These are phyloP conservation scores for Stegana nigrithorax DNA, from an alignment of 2,888 invertebrate genomes.

Conservation along the genomic window DNA sequence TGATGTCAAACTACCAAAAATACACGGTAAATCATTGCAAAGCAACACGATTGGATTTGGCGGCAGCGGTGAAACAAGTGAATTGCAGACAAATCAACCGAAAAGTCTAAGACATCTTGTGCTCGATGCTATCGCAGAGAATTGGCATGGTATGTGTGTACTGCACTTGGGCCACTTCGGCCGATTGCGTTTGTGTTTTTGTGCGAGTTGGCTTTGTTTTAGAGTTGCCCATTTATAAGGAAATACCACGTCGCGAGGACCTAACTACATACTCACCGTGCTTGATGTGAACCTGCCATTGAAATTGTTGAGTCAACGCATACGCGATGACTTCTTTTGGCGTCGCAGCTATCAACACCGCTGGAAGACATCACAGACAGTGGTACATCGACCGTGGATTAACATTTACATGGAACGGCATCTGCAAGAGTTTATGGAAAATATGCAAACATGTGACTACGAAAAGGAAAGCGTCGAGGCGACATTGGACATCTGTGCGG, in stretches of 20 bases:
- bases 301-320: constrained; percentile 60
- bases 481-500: constrained; percentile 64
- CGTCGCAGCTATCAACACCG: constrained; percentile 61
- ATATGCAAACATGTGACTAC: constrained; percentile 63
- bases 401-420: constrained; percentile 68
- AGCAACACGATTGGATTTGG: constrained; percentile 33
- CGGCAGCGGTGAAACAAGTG: constrained; percentile 36
- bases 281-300: constrained; percentile 63
- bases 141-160: constrained; percentile 62
- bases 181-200: too few species aligned
- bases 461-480: constrained; percentile 62
- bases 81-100: constrained; percentile 51
- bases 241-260: constrained; percentile 60
- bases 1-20: constrained; percentile 48
- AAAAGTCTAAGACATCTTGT: constrained; percentile 63
- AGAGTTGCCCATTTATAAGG: constrained; percentile 63
- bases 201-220: too few species aligned
- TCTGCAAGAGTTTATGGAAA: constrained; percentile 67
- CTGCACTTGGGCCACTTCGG: too few species aligned
- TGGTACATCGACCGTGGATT: constrained; percentile 58
- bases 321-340: constrained; percentile 67
- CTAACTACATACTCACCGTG: constrained; percentile 65
- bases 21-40: constrained; percentile 44
- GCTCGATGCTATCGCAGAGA: constrained; percentile 62
- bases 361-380: constrained; percentile 54